Percentiles rank a stretch among this genome's conserved stretches.
phyloP scores from a whole-genome alignment of 2,888 invertebrate genomes.

The Ceratothoa steindachneri region DNA sequence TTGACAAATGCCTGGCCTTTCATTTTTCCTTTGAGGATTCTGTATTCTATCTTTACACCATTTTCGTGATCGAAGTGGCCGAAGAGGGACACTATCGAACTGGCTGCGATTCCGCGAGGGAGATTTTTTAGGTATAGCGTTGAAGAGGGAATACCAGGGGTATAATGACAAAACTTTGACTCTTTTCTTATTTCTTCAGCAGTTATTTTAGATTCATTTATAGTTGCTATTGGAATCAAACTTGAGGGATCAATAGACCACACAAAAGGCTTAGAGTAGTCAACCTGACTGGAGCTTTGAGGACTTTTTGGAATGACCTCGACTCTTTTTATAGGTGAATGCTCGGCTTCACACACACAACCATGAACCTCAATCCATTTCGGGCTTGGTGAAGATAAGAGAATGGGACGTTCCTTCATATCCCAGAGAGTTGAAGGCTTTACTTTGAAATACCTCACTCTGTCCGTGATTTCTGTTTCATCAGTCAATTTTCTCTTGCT shows the following conservation, averaged over 20 bases:
- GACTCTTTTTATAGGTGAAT: constrained; percentile 5
- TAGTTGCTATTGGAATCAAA: constrained; percentile 21
- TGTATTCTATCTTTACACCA: constrained; percentile 28
- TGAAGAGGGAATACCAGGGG: constrained; percentile 28
- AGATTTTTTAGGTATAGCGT: constrained; percentile 39
- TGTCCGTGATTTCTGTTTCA: neutral
- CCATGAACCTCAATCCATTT: too few relatives aligned
- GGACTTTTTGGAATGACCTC: neutral
- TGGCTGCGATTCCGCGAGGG: constrained; percentile 7
- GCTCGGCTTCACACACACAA: neutral
- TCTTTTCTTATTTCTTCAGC: constrained; percentile 20
- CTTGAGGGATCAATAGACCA: constrained; percentile 13
- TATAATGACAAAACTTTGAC: constrained; percentile 26
- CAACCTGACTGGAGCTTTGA: neutral
- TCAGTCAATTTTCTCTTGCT: neutral
- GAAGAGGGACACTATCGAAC: constrained; percentile 27
- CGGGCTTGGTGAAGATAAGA: neutral
- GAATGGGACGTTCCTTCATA: constrained; percentile 26
- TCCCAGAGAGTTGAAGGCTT: constrained; percentile 38
- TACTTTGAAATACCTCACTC: constrained; percentile 10
- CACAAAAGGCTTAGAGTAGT: constrained; percentile 22
- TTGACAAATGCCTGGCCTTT: constrained; percentile 41
- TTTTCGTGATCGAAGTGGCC: constrained; percentile 31
- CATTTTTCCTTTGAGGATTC: constrained; percentile 37
- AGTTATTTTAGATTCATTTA: constrained; percentile 18